These are phyloP conservation scores for Alviniconcha strummeri DNA, from an alignment of 2,888 invertebrate species.

Conservation along the genomic window DNA sequence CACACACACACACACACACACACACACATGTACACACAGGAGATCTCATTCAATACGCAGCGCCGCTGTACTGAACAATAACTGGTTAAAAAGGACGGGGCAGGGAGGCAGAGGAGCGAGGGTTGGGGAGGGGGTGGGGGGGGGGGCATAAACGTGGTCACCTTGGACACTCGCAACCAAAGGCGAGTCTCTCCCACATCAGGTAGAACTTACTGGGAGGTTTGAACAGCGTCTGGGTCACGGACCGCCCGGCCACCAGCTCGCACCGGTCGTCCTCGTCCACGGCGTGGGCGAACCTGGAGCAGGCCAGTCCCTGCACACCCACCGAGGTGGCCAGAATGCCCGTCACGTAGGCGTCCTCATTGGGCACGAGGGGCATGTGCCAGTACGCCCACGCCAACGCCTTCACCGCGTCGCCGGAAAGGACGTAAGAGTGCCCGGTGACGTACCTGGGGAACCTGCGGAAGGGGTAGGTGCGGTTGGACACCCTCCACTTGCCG, in stretches of 20 bases:
- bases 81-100: no score
- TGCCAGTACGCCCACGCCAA: neutral
- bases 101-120: no score
- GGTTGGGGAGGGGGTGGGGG: no score
- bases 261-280: neutral
- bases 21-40: no score
- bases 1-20: no score
- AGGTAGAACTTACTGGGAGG: neutral
- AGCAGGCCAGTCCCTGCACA: neutral
- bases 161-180: no score
- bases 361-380: conserved; percentile 11
- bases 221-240: conserved; percentile 19
- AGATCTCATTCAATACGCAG: no score
- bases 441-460: conserved; percentile 13
- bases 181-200: neutral
- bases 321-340: conserved; percentile 7
- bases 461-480: neutral
- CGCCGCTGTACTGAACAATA: no score
- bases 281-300: neutral
- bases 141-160: no score
- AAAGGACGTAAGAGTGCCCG: conserved; percentile 21
- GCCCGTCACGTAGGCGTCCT: conserved; percentile 26
- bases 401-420: neutral
- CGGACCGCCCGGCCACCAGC: neutral
- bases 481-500: conserved; percentile 7